Base-by-base conservation (phyloP, 1,140 invertebrate genomes). In the Scaptodrosophila lebanonensis region DNA sequence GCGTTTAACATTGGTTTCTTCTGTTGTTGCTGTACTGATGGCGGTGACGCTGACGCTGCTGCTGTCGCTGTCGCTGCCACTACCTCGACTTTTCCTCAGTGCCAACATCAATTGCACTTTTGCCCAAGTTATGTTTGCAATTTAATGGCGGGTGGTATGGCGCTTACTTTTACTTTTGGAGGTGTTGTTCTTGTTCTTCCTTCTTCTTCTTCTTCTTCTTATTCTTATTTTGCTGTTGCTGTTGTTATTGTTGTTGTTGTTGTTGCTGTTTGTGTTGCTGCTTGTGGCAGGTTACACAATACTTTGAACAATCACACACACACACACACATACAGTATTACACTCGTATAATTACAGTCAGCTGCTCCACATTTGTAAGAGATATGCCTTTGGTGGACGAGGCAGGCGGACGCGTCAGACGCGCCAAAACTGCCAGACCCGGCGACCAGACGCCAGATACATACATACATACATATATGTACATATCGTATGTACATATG, bases 101-200 rank as follows among this genome's bases (percentile, higher is more conserved):
- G n/a, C n/a, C n/a, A n/a, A 44, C 59, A 39, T 62, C 59, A 62
- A 44, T 62, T 62, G 59, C 52, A 61, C 52, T 54, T 62, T 57
- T 48, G 38, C 44, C 43, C 30, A 57, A 57, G 56, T 62, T 62
- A 62, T 62, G 59, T 45, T 62, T 50, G 52, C 48, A 49, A 61
- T 61, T 61, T 56, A 43, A 11, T 48, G 9, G 33, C 9, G 53
- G 47, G 27, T 40, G 40, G 22, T 12, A 54, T 16, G 20, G 8
- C 18, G 20, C 30, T 7, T 3, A n/a, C n/a, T n/a, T n/a, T n/a
- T n/a, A n/a, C n/a, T n/a, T n/a, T n/a, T n/a, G n/a, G n/a, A n/a
- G 33, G 51, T 25, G 51, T 27, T 29, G 56, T 38, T 36, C 56
- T 56, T 29, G 43, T 49, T 61, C 48, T 44, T 56, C n/a, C 29